Base-by-base conservation (phyloP, 2,888 invertebrate genomes). In the Zeuzera pyrina region DNA sequence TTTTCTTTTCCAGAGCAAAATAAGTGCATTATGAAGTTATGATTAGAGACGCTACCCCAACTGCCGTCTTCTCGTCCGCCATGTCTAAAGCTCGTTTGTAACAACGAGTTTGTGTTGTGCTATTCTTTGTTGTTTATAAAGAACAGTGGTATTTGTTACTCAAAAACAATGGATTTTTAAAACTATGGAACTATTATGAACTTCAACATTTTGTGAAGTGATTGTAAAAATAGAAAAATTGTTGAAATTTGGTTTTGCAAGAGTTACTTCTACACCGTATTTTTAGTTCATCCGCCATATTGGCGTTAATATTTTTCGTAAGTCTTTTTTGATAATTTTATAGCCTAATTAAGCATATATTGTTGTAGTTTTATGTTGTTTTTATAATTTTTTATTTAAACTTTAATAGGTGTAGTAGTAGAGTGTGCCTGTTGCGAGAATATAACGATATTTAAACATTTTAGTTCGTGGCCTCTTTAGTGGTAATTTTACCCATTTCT, bases 281-380 rank as follows among this genome's bases (percentile, higher is more conserved):
- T 83, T 84, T 84, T 84, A 84, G 85, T 86, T 78, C 85, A 83
- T 86, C 87, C 88, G 88, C 88, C 88, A 88, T 88, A 87, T 88
- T 88, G 88, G 87, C 85, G 85, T 85, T 85, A 83, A 81, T 85
- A 84, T 77, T 66, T 78, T 77, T 79, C 79, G 83, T 81, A 81
- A 81, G 83, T 81, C 73, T 67, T 79, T 79, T 79, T 79, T 68
- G 61, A 62, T 72, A 71, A 72, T 73, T 71, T 64, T 65, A 48
- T 72, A 66, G 71, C 70, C 77, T 74, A 66, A 58, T 50, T 58
- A 59, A 61, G 58, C 57, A 56, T 61, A 45, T 55, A 64, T 62
- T 60, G 52, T 52, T 62, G 63, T 66, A 70, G 62, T 67, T 71
- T 76, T 61, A 64, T 53, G 63, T 59, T 64, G 52, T 54, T 62